Conservation (phyloP, 1,140 invertebrate species). For the Cyclargus thomasi region DNA sequence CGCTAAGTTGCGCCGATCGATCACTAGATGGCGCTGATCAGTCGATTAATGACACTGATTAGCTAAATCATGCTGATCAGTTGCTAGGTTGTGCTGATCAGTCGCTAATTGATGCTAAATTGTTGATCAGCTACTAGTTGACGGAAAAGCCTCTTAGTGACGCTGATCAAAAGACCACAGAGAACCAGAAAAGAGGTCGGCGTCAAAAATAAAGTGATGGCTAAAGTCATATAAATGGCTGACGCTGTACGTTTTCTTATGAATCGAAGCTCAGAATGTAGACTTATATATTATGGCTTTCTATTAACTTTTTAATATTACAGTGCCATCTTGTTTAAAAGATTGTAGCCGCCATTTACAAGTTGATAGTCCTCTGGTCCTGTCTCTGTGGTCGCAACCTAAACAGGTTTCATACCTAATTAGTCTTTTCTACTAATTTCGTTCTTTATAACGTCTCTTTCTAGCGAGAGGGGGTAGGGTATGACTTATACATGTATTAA, state of each 20-base stretch:
- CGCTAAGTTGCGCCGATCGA: constrained; percentile 28
- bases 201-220: neutral
- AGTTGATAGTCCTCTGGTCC: neutral
- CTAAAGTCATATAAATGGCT: neutral
- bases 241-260: neutral
- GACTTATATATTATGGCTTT: neutral
- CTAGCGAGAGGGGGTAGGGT: neutral
- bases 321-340: neutral
- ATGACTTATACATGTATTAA: constrained; percentile 1
- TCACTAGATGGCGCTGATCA: neutral
- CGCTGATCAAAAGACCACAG: neutral
- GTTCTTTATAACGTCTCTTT: neutral
- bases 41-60: neutral
- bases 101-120: constrained; percentile 33
- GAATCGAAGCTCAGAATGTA: neutral
- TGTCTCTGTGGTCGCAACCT: neutral
- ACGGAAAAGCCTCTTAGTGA: no score
- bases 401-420: constrained; percentile 1
- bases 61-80: neutral
- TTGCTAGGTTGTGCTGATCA: constrained; percentile 17
- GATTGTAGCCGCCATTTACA: neutral
- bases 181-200: neutral
- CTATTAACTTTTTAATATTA: neutral
- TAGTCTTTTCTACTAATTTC: constrained; percentile 13
- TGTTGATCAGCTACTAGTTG: neutral